Evolutionary conservation across 1,140 invertebrate species (phyloP).

Genomic region (Nebria ingens): DNA sequence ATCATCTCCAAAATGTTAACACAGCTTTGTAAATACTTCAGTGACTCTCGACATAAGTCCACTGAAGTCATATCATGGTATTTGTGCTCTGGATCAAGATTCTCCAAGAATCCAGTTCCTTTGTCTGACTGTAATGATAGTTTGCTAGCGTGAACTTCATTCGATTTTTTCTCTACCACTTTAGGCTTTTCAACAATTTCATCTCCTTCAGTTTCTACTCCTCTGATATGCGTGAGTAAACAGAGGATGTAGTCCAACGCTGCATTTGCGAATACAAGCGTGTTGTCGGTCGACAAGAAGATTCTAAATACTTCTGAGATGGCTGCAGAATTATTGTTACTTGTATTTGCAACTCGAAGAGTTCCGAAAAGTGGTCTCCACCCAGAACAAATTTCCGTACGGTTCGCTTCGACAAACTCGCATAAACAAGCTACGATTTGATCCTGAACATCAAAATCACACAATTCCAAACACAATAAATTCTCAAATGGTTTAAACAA

Average conservation of each 20-base stretch:
- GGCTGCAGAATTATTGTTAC: conserved; percentile 51
- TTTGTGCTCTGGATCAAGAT: conserved; percentile 11
- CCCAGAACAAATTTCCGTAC: conserved; percentile 83
- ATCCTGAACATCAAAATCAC: conserved; percentile 81
- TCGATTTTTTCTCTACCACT: not conserved
- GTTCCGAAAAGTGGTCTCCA: conserved; percentile 90
- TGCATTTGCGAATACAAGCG: conserved; percentile 86
- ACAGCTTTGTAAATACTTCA: conserved; percentile 77
- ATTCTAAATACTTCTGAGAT: conserved; percentile 88
- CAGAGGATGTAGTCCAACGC: conserved; percentile 88
- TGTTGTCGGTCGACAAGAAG: conserved; percentile 84
- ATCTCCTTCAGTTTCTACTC: conserved; percentile 35
- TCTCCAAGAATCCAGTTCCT: conserved; percentile 10
- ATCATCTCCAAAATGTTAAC: conserved; percentile 79
- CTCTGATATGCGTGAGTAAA: conserved; percentile 60
- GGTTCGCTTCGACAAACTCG: conserved; percentile 88
- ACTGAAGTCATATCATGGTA: conserved; percentile 29
- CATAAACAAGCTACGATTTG: conserved; percentile 91
- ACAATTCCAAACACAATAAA: conserved; percentile 80
- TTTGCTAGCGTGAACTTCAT: conserved; percentile 28
- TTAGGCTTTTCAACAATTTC: conserved; percentile 22
- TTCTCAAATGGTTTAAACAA: conserved; percentile 93
- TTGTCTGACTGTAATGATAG: not conserved
- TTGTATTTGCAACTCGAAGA: conserved; percentile 63
- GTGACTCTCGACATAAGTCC: conserved; percentile 71